Evolutionary conservation across 2,113 vertebrate species (phyloP).

Genomic region (Coryphaenoides rupestris): DNA sequence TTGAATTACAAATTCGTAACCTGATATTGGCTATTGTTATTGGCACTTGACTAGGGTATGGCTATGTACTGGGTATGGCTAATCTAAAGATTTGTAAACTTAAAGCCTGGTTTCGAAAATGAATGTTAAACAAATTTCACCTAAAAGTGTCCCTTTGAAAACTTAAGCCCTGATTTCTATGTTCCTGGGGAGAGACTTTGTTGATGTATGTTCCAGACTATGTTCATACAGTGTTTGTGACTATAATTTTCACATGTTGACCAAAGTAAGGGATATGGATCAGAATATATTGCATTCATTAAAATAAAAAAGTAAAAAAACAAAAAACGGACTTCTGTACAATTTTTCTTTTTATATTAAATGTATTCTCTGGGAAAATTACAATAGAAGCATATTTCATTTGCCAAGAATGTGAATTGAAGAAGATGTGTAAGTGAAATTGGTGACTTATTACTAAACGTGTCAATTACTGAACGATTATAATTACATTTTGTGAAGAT

Average conservation of each 20-base stretch:
- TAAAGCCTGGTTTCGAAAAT: background rate
- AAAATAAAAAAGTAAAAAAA: constrained; percentile 51
- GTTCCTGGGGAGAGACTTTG: constrained; percentile 12
- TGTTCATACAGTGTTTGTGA: constrained; percentile 33
- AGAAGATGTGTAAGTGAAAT: no score
- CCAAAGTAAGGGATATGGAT: constrained; percentile 45
- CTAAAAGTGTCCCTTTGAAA: constrained; percentile 16
- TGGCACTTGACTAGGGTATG: background rate
- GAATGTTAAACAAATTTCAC: constrained; percentile 5
- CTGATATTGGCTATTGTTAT: no score
- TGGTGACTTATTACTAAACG: no score
- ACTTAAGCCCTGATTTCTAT: constrained; percentile 9
- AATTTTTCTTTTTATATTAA: background rate
- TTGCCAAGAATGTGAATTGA: no score
- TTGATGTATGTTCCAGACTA: constrained; percentile 25
- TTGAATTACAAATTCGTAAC: background rate
- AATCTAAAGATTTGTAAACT: background rate
- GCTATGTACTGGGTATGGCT: background rate
- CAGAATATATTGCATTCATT: constrained; percentile 54
- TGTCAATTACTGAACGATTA: no score
- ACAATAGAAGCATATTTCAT: no score
- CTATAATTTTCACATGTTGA: constrained; percentile 52
- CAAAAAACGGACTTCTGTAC: constrained; percentile 22
- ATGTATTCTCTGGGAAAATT: no score
- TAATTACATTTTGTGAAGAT: no score